Evolutionary conservation across 2,888 invertebrate genomes (phyloP).

Genomic region (Pristionchus fissidentatus): DNA sequence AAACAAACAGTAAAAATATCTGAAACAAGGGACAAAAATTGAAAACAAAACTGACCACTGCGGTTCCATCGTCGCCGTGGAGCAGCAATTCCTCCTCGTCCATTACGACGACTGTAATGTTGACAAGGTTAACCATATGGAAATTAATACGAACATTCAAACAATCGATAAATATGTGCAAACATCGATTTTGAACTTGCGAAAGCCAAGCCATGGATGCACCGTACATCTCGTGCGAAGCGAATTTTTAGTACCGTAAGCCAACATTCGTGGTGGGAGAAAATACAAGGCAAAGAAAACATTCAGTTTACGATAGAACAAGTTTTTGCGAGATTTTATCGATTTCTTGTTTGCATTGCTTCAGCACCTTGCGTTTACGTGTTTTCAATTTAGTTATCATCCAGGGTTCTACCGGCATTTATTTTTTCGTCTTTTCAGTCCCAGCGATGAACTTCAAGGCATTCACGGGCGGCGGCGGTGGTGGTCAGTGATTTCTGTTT

Average conservation of each 20-base stretch:
- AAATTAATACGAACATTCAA: not conserved
- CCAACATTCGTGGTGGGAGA: not conserved
- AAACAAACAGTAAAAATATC: not conserved
- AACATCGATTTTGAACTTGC: not conserved
- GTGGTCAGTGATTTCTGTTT: not conserved
- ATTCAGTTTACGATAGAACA: slow-evolving; percentile 25
- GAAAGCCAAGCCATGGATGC: not conserved
- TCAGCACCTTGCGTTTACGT: not conserved
- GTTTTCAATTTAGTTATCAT: not conserved
- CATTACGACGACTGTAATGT: not conserved
- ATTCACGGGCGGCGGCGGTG: slow-evolving; percentile 18
- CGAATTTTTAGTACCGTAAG: not conserved
- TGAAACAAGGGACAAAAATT: not conserved
- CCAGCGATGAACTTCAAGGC: slow-evolving; percentile 43
- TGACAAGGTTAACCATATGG: not conserved
- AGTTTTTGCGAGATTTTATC: not conserved
- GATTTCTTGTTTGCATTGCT: not conserved
- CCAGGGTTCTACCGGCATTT: not conserved
- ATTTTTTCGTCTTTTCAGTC: not conserved
- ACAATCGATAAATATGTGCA: not conserved
- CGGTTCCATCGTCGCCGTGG: slow-evolving; percentile 19
- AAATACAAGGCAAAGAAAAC: not conserved
- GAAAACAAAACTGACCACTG: slow-evolving; percentile 15
- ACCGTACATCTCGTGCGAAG: not conserved
- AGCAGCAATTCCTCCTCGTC: slow-evolving; percentile 37